Conservation (phyloP, 1,140 invertebrate species). For the Bombus confusus region DNA sequence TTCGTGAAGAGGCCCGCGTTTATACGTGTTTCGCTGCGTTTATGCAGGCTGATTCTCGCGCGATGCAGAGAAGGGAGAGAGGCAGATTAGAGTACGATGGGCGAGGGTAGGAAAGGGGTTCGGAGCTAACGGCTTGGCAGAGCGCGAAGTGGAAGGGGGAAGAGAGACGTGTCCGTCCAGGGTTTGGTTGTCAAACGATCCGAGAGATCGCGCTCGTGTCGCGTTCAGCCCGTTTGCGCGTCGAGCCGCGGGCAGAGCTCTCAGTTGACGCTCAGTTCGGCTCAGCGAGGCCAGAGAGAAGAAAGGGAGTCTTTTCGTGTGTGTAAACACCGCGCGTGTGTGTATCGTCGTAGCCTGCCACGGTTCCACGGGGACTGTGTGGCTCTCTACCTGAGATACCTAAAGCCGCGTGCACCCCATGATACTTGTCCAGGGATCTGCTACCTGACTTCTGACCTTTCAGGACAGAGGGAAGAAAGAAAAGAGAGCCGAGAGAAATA, state of each 20-base stretch:
- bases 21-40: not conserved
- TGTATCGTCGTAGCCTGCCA: slow-evolving; percentile 35
- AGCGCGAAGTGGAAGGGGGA: slow-evolving; percentile 58
- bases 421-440: not conserved
- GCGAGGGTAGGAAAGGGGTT: slow-evolving; percentile 40
- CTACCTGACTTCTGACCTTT: slow-evolving; percentile 64
- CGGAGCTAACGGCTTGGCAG: slow-evolving; percentile 49
- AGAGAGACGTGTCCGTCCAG: slow-evolving; percentile 60
- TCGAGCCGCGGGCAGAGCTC: slow-evolving; percentile 77
- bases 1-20: not conserved
- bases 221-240: slow-evolving; percentile 71
- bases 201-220: slow-evolving; percentile 80
- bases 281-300: slow-evolving; percentile 81
- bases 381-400: slow-evolving; percentile 21
- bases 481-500: not conserved
- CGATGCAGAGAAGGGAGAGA: slow-evolving; percentile 35
- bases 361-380: not conserved
- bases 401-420: not conserved
- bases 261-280: slow-evolving; percentile 82
- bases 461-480: not conserved
- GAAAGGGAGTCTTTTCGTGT: slow-evolving; percentile 76
- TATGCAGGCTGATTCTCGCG: slow-evolving; percentile 7
- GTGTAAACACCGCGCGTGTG: slow-evolving; percentile 72
- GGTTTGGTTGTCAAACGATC: slow-evolving; percentile 71
- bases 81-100: slow-evolving; percentile 55